phyloP scores from a whole-genome alignment of 1,140 invertebrate species.

The Ips nitidus region DNA sequence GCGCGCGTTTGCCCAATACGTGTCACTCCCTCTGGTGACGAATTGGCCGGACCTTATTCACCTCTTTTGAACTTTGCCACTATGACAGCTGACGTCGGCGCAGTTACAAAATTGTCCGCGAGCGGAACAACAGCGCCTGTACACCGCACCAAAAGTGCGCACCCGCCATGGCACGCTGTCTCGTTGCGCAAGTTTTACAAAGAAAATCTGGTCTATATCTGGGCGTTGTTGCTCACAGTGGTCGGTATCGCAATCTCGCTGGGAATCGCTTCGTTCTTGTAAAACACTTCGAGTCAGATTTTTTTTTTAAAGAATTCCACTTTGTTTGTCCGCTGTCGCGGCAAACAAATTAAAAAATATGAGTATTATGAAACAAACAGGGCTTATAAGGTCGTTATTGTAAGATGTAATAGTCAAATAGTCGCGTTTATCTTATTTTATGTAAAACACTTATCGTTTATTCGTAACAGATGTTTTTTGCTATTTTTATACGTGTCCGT shows the following conservation, averaged over 20 bases:
- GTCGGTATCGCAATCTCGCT: constrained; percentile 66
- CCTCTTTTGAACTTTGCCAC: constrained; percentile 61
- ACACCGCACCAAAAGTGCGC: constrained; percentile 30
- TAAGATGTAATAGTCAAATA: constrained; percentile 24
- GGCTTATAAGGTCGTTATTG: constrained; percentile 7
- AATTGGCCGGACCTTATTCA: constrained; percentile 68
- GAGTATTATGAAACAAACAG: constrained; percentile 9
- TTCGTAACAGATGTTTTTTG: constrained; percentile 1
- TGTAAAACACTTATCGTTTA: neutral
- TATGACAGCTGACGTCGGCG: constrained; percentile 45
- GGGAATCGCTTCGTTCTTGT: constrained; percentile 41
- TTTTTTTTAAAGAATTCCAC: neutral
- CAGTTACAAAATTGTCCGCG: constrained; percentile 42
- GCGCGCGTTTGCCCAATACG: constrained; percentile 74
- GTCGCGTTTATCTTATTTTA: too few species aligned
- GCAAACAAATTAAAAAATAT: neutral
- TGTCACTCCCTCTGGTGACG: constrained; percentile 55
- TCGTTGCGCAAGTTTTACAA: constrained; percentile 60
- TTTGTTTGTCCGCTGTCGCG: constrained; percentile 7
- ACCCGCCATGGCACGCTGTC: constrained; percentile 41
- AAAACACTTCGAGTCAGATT: constrained; percentile 23
- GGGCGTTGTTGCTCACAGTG: constrained; percentile 63
- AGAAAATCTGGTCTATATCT: constrained; percentile 65
- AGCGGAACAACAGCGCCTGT: constrained; percentile 35
- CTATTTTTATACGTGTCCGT: constrained; percentile 45